Base-by-base conservation (phyloP, 2,797 vertebrate genomes). In the Streptopelia turtur region DNA sequence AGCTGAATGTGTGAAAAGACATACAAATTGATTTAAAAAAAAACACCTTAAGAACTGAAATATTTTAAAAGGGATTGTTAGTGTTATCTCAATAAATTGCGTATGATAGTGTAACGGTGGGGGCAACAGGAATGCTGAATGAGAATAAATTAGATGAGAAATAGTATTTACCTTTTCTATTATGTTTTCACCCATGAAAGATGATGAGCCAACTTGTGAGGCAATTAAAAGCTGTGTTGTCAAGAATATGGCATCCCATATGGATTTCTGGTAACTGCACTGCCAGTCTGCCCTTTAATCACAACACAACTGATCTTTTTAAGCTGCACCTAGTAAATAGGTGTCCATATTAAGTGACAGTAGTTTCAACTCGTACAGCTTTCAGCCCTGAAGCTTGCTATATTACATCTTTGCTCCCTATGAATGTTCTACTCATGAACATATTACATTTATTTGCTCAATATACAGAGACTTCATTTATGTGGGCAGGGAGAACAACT, bases 211-310 rank as follows among this genome's bases (percentile, higher is more conserved):
- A 92, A 53, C 69, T 92, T 95, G 81, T 0, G 0, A 89, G 56
- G 78, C 92, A 95, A 95, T 96, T 96, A 94, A 85, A 93, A 89
- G 6, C 78, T 92, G 21, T 1, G 52, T 95, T 96, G 93, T 93
- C 86, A 97, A 90, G 94, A 94, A 72, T 77, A 77, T 94, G 95
- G 94, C 81, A 93, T 96, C 78, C 77, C 86, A 47, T 90, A 82
- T 84, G 83, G 56, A 89, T 90, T 72, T 93, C 83, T 93, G 83
- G 50, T 89, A 76, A 76, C 50, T 66, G 50, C 60, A 27, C 59
- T 72, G 47, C 16, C 72, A 45, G 49, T 41, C 39, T 0, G 0
- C 70, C 43, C 56, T 84, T 94, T 80, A 80, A 80, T 77, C 43
- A 39, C 83, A 65, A 77, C 59, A 84, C 74, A 85, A 33, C 64